phyloP scores from a whole-genome alignment of 2,113 vertebrate species.

The Synchiropus splendidus region DNA sequence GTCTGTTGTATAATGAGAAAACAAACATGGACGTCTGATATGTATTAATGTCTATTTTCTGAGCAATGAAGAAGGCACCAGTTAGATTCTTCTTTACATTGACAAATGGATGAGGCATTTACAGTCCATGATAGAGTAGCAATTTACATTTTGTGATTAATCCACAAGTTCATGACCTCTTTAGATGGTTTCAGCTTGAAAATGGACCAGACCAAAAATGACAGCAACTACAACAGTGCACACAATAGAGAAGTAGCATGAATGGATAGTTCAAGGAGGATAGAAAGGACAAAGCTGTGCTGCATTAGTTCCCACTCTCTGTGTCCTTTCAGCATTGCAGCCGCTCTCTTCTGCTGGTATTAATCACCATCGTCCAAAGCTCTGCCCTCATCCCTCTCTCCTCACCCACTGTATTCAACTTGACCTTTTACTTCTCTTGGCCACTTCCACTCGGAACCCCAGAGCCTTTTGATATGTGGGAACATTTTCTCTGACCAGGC shows the following conservation, averaged over 20 bases:
- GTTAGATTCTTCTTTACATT: too few relatives aligned
- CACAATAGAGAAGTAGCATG: constrained; percentile 6
- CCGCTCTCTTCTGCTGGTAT: constrained; percentile 34
- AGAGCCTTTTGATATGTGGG: constrained; percentile 53
- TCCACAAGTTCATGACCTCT: neutral
- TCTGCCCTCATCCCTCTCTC: constrained; percentile 30
- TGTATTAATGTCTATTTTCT: too few relatives aligned
- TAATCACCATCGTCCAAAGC: constrained; percentile 39
- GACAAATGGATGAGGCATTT: too few relatives aligned
- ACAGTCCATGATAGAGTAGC: too few relatives aligned
- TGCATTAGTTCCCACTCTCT: constrained; percentile 15
- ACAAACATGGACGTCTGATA: too few relatives aligned
- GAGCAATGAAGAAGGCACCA: too few relatives aligned
- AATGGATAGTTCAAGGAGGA: constrained; percentile 26
- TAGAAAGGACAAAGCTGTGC: constrained; percentile 25
- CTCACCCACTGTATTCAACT: constrained; percentile 42
- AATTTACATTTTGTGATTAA: too few relatives aligned
- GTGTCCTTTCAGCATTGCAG: constrained; percentile 25
- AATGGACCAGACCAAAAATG: neutral
- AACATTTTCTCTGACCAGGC: constrained; percentile 55
- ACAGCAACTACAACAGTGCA: too few relatives aligned
- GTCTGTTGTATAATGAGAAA: too few relatives aligned
- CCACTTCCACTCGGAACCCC: constrained; percentile 39
- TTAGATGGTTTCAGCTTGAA: neutral
- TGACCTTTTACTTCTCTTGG: constrained; percentile 55